Evolutionary conservation across 2,797 vertebrate genomes (phyloP), one percentile per base, ranked within the genome.

Genomic region (Amphiprion clarkii): DNA sequence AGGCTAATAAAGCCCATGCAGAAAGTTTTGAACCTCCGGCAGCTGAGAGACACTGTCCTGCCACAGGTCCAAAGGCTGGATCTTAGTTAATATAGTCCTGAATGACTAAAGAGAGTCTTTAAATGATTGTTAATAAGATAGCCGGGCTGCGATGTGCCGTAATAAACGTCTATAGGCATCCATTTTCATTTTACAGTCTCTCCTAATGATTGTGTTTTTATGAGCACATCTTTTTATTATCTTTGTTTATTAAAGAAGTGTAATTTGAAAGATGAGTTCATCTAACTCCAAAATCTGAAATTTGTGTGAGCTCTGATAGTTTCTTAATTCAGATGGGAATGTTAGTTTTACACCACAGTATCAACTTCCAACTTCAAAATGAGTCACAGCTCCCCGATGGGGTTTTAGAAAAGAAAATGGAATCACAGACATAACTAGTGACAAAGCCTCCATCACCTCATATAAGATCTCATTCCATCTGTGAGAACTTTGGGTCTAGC

Each of bases 401-500:
- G 88, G 83, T 71, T 90, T 90, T 82, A 85, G 85, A 85, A 87
- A 91, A 91, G 88, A 89, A 91, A 89, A 93, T 87, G 88, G 89
- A 93, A 93, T 90, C 89, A 90, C 81, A 91, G 89, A 92, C 89
- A 88, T 90, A 91, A 94, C 90, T 91, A 86, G 86, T 90, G 90
- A 93, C 93, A 94, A 92, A 94, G 90, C 90, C 90, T 90, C 91
- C 85, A 88, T 93, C 89, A 91, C 91, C 91, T 87, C 92, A 88
- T 80, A 85, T 82, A 89, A 90, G 90, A 92, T 91, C 90, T 93
- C 84, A 87, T 89, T 93, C 92, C 87, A 90, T 94, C 90, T 91
- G 88, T 86, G 85, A 91, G 89, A 93, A 93, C 84, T 92, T 89
- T 86, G 84, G 85, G 83, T 92, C 85, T 92, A 89, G 74, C 90